Evolutionary conservation across 2,113 vertebrate species (phyloP), one percentile per base, ranked within the genome.

Genomic region (Prionailurus viverrinus): DNA sequence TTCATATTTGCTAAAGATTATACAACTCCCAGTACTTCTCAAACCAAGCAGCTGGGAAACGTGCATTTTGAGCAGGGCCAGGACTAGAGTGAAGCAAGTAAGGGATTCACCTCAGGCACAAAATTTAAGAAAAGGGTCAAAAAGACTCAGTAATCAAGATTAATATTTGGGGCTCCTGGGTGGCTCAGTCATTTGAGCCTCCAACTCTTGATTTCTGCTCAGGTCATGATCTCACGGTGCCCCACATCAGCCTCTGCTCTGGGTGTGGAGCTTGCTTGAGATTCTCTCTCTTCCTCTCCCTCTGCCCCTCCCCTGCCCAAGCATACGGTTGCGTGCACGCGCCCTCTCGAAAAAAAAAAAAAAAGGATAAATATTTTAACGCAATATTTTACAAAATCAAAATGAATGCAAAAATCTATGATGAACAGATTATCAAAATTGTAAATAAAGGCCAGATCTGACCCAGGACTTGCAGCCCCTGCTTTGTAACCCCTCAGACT

Each of bases 391-490:
- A 45, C 58, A 51, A 51, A 74, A 81, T 82, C 58, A 71, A 89
- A 91, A 74, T 36, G 25, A 94, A 83, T 65, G 13, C 87, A 87
- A 65, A 76, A 78, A 14, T 66, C 27, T 29, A 41, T 27, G 9
- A 25, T 18, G 33, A 31, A 53, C 58, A 27, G 51, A 69, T 33
- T 65, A 41, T 65, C 25, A 6, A 89, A 65, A 68, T 8, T 27
- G 36, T 58, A 58, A 39, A 63, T 53, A 81, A 85, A 92, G 45
- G 27, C 9, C 76, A 78, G 51, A 45, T 25, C 23, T 36, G 21
- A 45, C 2, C 18, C 14, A 13, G n/a, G 2, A 15, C 13, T 87
- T 6, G 33, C 2, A 0, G 41, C 15, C 2, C n/a, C 27, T 48
- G 3, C 23, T 39, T 21, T 23, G 27, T 31, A 29, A 1, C 23